A percentile compares a stretch with the other conserved stretches of the same genome.
Evolutionary conservation across 2,113 vertebrate species (phyloP).

Genomic region (Mohoua ochrocephala): DNA sequence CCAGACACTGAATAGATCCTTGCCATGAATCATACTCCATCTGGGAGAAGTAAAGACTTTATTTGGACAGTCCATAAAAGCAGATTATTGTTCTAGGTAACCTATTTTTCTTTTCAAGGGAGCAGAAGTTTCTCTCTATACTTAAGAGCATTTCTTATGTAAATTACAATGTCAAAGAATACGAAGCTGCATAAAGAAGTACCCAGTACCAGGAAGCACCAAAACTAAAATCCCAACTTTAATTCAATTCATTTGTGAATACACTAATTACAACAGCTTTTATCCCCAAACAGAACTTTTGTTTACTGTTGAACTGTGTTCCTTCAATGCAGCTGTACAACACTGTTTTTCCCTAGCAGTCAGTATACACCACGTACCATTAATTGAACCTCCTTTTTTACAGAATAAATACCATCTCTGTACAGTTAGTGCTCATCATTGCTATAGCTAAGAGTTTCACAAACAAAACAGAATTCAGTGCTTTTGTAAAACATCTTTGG

Average conservation of each 20-base stretch:
- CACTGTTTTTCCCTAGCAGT: neutral
- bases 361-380: neutral
- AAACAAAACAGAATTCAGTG: neutral
- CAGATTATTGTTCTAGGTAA: neutral
- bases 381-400: neutral
- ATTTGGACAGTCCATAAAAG: neutral
- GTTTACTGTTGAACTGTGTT: neutral
- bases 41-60: neutral
- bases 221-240: neutral
- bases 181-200: neutral
- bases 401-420: neutral
- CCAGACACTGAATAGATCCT: neutral
- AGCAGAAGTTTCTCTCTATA: neutral
- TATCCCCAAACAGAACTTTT: accelerated
- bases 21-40: neutral
- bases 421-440: neutral
- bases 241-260: neutral
- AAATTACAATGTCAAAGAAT: neutral
- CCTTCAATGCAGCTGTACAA: neutral
- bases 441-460: neutral
- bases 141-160: neutral
- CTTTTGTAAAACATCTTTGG: neutral
- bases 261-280: neutral
- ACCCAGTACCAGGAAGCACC: neutral
- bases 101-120: neutral